Evolutionary conservation across 2,888 invertebrate genomes (phyloP).

Genomic region (Ametastegia equiseti): DNA sequence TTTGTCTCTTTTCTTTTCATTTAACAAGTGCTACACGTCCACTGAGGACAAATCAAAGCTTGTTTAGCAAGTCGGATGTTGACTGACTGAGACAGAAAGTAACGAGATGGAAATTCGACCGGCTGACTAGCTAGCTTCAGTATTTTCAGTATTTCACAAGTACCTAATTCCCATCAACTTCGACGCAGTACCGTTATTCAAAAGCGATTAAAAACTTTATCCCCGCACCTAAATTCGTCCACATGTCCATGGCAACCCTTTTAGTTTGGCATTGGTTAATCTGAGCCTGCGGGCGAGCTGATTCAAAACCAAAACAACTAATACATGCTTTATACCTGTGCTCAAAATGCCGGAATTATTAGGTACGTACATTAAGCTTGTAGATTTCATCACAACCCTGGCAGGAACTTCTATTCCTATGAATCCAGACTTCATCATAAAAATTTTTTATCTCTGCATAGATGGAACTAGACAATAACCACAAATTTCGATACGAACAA

Average conservation of each 20-base stretch:
- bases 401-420: no score
- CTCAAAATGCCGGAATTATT: neutral
- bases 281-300: neutral
- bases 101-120: conserved; percentile 27
- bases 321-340: no score
- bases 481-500: no score
- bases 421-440: no score
- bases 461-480: no score
- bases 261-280: neutral
- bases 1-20: conserved; percentile 7
- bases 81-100: neutral
- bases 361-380: neutral
- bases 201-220: neutral
- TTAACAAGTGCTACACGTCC: neutral
- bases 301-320: neutral
- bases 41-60: neutral
- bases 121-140: neutral
- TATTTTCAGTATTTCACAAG: neutral
- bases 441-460: no score
- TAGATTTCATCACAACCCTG: no score
- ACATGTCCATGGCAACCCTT: neutral
- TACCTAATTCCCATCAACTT: neutral
- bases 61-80: neutral
- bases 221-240: neutral
- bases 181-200: neutral